Percentiles rank a stretch among this genome's conserved stretches.
phyloP scores from a whole-genome alignment of 2,797 vertebrate species.

The Gymnothorax javanicus region DNA sequence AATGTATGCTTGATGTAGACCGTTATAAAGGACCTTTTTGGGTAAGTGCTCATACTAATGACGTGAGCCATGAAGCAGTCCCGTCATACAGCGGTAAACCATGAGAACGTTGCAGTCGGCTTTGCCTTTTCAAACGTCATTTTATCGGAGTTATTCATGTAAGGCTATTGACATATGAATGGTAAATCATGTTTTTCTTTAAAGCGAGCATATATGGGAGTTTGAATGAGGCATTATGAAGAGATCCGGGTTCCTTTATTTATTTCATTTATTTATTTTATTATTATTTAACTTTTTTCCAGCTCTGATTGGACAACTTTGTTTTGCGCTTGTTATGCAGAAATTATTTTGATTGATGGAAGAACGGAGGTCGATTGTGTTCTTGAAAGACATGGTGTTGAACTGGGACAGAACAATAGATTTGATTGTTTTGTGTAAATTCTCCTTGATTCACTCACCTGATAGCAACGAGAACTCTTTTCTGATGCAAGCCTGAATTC shows the following conservation, averaged over 20 bases:
- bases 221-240: neutral
- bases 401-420: conserved; percentile 1
- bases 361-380: neutral
- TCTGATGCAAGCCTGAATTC: neutral
- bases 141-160: neutral
- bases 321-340: neutral
- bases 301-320: neutral
- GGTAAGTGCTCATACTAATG: neutral
- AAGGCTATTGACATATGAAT: neutral
- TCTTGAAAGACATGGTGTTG: neutral
- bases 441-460: neutral
- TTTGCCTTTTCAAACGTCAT: neutral
- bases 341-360: neutral
- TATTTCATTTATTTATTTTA: neutral
- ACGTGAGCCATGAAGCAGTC: neutral
- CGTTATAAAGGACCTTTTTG: neutral
- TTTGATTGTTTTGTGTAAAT: conserved; percentile 19
- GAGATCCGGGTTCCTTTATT: neutral
- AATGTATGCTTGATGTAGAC: neutral
- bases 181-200: neutral
- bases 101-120: neutral
- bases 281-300: too few species aligned
- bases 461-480: neutral
- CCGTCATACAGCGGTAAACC: neutral
- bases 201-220: neutral